Base-by-base conservation (phyloP, 2,113 vertebrate genomes). In the Nothocercus julius region DNA sequence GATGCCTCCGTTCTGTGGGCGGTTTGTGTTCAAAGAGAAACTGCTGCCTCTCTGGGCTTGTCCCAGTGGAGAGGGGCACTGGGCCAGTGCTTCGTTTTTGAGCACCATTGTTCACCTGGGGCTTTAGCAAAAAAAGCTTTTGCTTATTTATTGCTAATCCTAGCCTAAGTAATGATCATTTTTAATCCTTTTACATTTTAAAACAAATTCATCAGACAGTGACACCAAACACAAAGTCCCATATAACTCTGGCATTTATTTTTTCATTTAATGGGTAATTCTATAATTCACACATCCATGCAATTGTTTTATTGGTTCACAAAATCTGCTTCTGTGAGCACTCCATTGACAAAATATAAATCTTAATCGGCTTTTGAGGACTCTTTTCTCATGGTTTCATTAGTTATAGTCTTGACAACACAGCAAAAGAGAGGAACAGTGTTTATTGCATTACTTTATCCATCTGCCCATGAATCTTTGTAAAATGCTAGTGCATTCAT, bases 91-190 rank as follows among this genome's bases (percentile, higher is more conserved):
- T 97, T 97, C 91, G 91, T 97, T 97, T 97, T 96, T 95, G 94
- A 98, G 97, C 91, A 95, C 89, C 92, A 97, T 97, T 97, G 96
- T 98, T 98, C 97, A 98, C 97, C 96, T 96, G 95, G 53, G 92
- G 95, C 76, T 95, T 97, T 85, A 95, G 92, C 81, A 91, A 96
- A 95, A 93, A 93, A 94, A 97, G 92, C 96, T 95, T 93, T 81
- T 93, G 93, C 88, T 96, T 97, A 93, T 95, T 96, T 97, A 94
- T 96, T 97, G 90, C 95, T 97, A 98, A 98, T 97, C 95, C 90
- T 78, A 92, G 80, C 25, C 94, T 96, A 97, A 97, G 82, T 93
- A 93, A 97, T 78, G 90, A 97, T 95, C 40, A 56, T 91, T 97
- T 95, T 67, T 94, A 97, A 97, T 95, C 85, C 88, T 82, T 76